Base-by-base conservation (phyloP, 2,888 invertebrate species). In the Lasioglossum oenotherae region DNA sequence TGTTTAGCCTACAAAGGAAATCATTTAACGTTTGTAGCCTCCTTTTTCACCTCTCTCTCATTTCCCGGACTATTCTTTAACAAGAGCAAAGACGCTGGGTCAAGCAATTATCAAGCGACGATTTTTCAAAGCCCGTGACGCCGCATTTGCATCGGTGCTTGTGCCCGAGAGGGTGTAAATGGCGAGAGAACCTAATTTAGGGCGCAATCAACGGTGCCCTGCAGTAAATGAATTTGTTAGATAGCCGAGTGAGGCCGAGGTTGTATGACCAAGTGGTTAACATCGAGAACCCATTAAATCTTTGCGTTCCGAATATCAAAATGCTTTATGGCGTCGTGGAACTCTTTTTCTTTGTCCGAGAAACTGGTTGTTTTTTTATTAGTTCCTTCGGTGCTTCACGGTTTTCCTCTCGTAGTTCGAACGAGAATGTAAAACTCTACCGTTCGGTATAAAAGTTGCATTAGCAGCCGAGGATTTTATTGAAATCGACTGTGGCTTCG, bases 101-200 rank as follows among this genome's bases (percentile, higher is more conserved):
- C 27, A 27, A 46, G 77, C 35, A 75, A 78, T 78, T 72, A 71
- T 78, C 71, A n/a, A 53, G 35, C 69, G 27, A 64, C 49, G 60
- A 23, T 78, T 78, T 82, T 78, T 78, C 71, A 44, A 27, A 41
- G 60, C 44, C 16, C n/a, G 16, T 27, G 78, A 78, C 74, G 41
- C 46, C 64, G 73, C 69, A 46, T 41, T 23, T 74, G 49, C 41
- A 49, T 69, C 23, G 49, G 64, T 53, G 60, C 53, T 78, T 78
- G 74, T n/a, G 10, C 27, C 27, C 16, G 5, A 16, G 71, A 60
- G 57, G 69, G 46, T 35, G 60, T 46, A 82, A 82, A 78, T 46
- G n/a, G 31, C 16, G 49, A 46, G 27, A 44, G 80, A 80, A 85
- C 69, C 77, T 85, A 77, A 85, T 84, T 84, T 80, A 71, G 49